phyloP scores from a whole-genome alignment of 2,797 vertebrate genomes.

The Diplodus sargus region DNA sequence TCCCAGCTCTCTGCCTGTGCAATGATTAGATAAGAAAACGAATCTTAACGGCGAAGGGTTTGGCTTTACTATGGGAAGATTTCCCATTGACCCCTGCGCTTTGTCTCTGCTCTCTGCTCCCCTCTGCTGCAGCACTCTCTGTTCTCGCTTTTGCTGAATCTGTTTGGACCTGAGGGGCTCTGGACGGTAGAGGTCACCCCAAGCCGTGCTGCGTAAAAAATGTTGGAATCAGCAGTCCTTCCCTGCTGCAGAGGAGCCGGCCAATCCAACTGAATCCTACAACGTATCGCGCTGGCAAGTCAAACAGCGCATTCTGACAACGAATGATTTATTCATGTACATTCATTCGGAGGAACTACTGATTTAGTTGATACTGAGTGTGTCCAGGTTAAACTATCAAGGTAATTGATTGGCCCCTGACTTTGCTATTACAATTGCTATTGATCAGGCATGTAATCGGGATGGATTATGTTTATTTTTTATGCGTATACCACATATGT shows the following conservation, averaged over 20 bases:
- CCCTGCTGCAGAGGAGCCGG: constrained; percentile 65
- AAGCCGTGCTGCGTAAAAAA: constrained; percentile 67
- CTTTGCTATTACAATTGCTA: neutral
- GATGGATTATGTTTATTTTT: neutral
- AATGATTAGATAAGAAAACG: constrained; percentile 74
- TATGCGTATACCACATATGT: neutral
- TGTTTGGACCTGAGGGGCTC: constrained; percentile 61
- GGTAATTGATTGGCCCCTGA: constrained; percentile 23
- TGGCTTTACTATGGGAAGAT: constrained; percentile 38
- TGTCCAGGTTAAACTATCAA: constrained; percentile 16
- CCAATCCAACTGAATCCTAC: constrained; percentile 43
- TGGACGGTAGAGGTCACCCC: constrained; percentile 78
- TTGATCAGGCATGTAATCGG: neutral
- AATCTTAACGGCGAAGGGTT: constrained; percentile 34
- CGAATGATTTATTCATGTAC: constrained; percentile 6
- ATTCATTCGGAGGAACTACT: constrained; percentile 31
- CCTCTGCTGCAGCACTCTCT: constrained; percentile 59
- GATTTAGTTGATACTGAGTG: constrained; percentile 25
- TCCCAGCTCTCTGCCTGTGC: constrained; percentile 61
- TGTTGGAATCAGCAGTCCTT: constrained; percentile 75
- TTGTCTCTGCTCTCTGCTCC: constrained; percentile 47
- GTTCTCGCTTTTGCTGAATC: constrained; percentile 66
- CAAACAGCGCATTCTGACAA: constrained; percentile 37
- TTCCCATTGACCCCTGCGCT: constrained; percentile 66
- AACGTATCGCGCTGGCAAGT: constrained; percentile 39